Evolutionary conservation across 2,888 invertebrate species (phyloP).

Genomic region (Acanthosepion lycidas): DNA sequence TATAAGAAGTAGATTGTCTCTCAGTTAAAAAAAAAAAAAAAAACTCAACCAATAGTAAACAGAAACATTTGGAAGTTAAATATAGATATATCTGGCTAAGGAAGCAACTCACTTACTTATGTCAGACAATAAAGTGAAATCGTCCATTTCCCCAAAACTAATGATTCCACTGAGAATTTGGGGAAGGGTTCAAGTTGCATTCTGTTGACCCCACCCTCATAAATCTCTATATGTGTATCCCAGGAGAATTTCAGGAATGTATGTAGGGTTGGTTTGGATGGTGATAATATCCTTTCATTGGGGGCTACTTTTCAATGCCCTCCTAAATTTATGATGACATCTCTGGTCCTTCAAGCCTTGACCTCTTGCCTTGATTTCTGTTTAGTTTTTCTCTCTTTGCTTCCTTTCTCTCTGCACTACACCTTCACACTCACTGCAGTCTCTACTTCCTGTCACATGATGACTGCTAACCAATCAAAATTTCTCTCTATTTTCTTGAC

Average conservation of each 20-base stretch:
- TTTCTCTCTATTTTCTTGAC: neutral
- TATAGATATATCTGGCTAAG: neutral
- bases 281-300: neutral
- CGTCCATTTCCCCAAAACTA: neutral
- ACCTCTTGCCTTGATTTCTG: neutral
- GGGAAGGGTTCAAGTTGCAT: neutral
- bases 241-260: neutral
- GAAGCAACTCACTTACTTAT: neutral
- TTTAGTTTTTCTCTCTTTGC: neutral
- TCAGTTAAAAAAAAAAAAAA: neutral
- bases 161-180: neutral
- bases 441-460: conserved; percentile 2
- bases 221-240: neutral
- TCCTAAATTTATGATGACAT: neutral
- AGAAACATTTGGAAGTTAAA: neutral
- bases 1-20: no score
- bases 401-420: neutral
- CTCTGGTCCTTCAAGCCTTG: neutral
- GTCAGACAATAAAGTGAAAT: neutral
- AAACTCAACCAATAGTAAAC: neutral
- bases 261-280: neutral
- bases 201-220: neutral
- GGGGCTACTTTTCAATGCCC: no score
- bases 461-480: neutral
- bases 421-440: neutral